phyloP scores from a whole-genome alignment of 2,797 vertebrate species.

The Molossus alvarezi region DNA sequence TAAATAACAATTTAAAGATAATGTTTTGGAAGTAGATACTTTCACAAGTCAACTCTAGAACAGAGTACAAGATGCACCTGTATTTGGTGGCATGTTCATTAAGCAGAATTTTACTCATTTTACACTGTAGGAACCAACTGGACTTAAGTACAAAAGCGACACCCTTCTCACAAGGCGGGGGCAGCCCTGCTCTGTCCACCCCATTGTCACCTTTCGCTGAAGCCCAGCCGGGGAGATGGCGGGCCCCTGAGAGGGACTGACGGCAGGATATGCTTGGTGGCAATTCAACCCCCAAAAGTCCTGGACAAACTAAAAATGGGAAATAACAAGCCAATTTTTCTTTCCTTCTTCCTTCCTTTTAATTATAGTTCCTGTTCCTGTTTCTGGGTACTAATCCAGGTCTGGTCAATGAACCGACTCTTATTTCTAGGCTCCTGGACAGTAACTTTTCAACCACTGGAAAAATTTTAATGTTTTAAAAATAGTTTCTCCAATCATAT shows the following conservation, averaged over 20 bases:
- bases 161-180: rapidly evolving
- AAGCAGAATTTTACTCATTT: not conserved
- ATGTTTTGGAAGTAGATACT: not conserved
- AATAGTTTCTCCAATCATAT: not conserved
- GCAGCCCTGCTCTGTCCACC: not conserved
- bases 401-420: not conserved
- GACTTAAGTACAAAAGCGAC: rapidly evolving
- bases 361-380: rapidly evolving
- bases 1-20: not conserved
- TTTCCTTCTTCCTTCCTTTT: not conserved
- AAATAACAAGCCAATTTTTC: not conserved
- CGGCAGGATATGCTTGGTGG: constrained; percentile 92
- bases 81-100: not conserved
- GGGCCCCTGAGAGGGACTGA: constrained; percentile 92
- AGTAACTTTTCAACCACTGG: not conserved
- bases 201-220: constrained; percentile 88
- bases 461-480: not conserved
- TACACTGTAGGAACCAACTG: not conserved
- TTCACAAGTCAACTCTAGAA: not conserved
- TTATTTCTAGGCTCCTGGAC: constrained; percentile 3
- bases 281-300: constrained; percentile 93
- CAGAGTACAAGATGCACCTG: not conserved
- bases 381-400: not conserved
- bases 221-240: constrained; percentile 90
- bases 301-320: constrained; percentile 91